phyloP scores from a whole-genome alignment of 2,113 vertebrate genomes.

The Phyllostomus discolor region DNA sequence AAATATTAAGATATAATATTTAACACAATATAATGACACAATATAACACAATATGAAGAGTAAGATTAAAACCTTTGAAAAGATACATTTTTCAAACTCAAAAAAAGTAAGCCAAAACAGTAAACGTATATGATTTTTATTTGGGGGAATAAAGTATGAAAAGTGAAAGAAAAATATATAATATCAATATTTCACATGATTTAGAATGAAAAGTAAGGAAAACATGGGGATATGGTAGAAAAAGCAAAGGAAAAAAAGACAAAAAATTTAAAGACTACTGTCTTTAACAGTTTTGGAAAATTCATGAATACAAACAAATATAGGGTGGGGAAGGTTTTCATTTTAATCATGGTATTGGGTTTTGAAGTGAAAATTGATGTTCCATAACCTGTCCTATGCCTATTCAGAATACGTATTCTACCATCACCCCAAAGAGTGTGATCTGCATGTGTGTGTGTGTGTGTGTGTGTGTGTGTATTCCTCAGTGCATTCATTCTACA shows the following conservation, averaged over 20 bases:
- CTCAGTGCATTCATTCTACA: not conserved
- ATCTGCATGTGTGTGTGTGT: not conserved
- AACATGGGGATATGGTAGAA: not conserved
- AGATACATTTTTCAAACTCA: not conserved
- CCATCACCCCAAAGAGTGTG: not conserved
- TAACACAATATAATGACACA: not conserved
- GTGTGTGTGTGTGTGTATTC: not conserved
- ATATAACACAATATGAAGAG: not conserved
- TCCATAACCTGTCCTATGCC: not conserved
- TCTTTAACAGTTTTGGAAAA: conserved; percentile 38
- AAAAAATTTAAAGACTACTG: not conserved
- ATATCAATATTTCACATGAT: not conserved
- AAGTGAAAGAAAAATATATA: not conserved
- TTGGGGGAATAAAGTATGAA: not conserved
- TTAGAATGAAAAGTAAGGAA: not conserved
- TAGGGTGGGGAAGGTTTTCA: not conserved
- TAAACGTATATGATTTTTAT: not conserved
- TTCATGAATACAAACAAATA: not conserved
- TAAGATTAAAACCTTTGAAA: conserved; percentile 1
- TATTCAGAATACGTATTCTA: not conserved
- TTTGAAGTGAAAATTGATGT: not conserved
- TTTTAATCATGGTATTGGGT: not conserved
- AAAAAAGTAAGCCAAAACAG: not conserved
- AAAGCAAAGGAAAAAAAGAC: not conserved
- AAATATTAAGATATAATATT: not conserved